Base-by-base conservation (phyloP, 2,113 vertebrate genomes). In the Amazona guildingii region DNA sequence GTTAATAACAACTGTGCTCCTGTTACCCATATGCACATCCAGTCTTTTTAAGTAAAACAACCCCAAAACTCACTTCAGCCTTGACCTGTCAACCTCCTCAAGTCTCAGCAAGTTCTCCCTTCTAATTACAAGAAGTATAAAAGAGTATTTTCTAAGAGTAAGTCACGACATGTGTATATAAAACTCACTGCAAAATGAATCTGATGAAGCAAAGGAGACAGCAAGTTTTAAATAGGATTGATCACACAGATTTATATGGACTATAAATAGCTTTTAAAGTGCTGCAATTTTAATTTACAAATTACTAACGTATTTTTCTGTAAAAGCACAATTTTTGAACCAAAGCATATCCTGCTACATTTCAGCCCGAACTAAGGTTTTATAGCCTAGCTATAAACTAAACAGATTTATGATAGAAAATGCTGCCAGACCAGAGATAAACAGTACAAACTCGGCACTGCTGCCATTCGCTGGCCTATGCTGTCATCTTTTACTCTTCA, bases 401-500 rank as follows among this genome's bases (percentile, higher is more conserved):
- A 87, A 85, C 28, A 90, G 83, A 93, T 93, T 96, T 86, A 88
- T 31, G 69, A 84, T 2, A 25, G 80, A 83, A 88, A 89, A 48
- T 9, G 39, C 66, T 76, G 83, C 59, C 94, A 94, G 69, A n/a
- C 25, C 69, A 79, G 70, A 87, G 74, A 54, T 78, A 84, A 72
- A 62, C 17, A 67, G 68, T 31, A 73, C 46, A 43, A 28, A 74
- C 20, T 4, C 41, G n/a, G 83, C 67, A 54, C 23, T 59, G 49
- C 86, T 92, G 55, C 95, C 88, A 43, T 94, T 67, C 66, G 74
- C 85, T 83, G 67, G 55, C 83, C 95, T 82, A 44, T 67, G 83
- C 93, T 92, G 85, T 92, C 90, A 63, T 21, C 90, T 84, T 83
- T 55, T 48, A 80, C 64, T 57, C 31, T 24, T 75, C 64, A 19